Percentiles rank a stretch among this genome's conserved stretches.
Evolutionary conservation across 1,140 invertebrate genomes (phyloP).

Genomic region (Steinernema khuongi): DNA sequence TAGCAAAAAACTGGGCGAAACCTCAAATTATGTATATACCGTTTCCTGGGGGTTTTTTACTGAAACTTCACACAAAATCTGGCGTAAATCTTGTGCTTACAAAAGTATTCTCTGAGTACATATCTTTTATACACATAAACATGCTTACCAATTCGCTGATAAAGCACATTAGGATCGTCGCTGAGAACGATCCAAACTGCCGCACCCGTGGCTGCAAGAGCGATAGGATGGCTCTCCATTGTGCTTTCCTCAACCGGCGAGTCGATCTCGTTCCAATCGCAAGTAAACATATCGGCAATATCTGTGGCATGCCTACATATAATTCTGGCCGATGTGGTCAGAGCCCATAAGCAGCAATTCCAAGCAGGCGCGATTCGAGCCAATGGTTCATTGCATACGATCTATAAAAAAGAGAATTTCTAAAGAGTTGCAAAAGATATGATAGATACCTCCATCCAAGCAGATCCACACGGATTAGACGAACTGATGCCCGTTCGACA

Average conservation of each 20-base stretch:
- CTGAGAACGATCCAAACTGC: not conserved
- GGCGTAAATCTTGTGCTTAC: too few species aligned
- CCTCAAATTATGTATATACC: too few species aligned
- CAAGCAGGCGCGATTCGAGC: not conserved
- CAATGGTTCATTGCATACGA: not conserved
- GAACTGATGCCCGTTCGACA: not conserved
- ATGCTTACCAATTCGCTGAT: not conserved
- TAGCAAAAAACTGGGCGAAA: too few species aligned
- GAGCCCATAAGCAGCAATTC: not conserved
- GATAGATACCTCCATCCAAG: slow-evolving; percentile 3
- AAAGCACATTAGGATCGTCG: not conserved
- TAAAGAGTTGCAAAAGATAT: not conserved
- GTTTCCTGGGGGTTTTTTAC: too few species aligned
- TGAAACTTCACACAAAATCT: too few species aligned
- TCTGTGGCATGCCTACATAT: not conserved
- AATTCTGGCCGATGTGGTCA: not conserved
- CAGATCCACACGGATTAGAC: not conserved
- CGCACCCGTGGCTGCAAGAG: not conserved
- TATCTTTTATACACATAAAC: too few species aligned
- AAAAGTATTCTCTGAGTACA: too few species aligned
- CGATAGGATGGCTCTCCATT: not conserved
- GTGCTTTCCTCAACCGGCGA: not conserved
- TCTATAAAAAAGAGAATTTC: not conserved
- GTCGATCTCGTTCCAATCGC: not conserved
- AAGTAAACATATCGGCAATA: not conserved